These are phyloP conservation scores for Diplolepis rosae DNA, from an alignment of 2,888 invertebrate genomes.

Conservation along the genomic window DNA sequence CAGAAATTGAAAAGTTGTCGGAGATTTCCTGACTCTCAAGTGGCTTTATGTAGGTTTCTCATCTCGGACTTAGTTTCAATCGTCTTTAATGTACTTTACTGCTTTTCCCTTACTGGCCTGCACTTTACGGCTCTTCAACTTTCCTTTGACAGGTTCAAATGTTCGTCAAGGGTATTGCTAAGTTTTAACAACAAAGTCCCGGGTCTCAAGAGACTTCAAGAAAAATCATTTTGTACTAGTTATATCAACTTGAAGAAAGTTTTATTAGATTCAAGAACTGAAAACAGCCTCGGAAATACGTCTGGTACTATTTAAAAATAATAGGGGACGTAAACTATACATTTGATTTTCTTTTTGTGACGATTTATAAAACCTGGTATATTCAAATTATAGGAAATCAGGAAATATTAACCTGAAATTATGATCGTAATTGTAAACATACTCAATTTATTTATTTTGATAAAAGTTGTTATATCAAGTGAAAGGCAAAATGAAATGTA, in stretches of 20 bases:
- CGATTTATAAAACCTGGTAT: too few relatives aligned
- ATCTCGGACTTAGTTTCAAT: slow-evolving; percentile 11
- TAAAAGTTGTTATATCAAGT: not conserved
- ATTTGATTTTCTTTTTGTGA: too few relatives aligned
- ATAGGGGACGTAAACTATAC: too few relatives aligned
- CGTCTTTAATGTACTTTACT: slow-evolving; percentile 25
- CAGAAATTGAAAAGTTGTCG: slow-evolving; percentile 26
- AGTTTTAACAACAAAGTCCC: slow-evolving; percentile 28
- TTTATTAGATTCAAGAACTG: not conserved
- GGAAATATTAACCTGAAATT: not conserved
- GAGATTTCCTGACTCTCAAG: not conserved
- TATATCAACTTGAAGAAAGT: not conserved
- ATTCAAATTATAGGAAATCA: too few relatives aligned
- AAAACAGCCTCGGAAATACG: not conserved
- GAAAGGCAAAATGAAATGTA: not conserved
- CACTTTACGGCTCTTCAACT: slow-evolving; percentile 30
- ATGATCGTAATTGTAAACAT: too few relatives aligned
- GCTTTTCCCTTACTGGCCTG: not conserved
- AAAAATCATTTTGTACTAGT: slow-evolving; percentile 5
- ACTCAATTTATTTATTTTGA: too few relatives aligned
- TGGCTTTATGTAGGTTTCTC: not conserved
- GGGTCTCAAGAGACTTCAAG: slow-evolving; percentile 10
- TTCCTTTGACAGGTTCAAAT: slow-evolving; percentile 22
- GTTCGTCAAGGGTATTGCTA: slow-evolving; percentile 15
- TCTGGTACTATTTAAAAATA: not conserved